A percentile compares a stretch with the other conserved stretches of the same genome.
phyloP scores from a whole-genome alignment of 2,888 invertebrate genomes.

The Hedya salicella region DNA sequence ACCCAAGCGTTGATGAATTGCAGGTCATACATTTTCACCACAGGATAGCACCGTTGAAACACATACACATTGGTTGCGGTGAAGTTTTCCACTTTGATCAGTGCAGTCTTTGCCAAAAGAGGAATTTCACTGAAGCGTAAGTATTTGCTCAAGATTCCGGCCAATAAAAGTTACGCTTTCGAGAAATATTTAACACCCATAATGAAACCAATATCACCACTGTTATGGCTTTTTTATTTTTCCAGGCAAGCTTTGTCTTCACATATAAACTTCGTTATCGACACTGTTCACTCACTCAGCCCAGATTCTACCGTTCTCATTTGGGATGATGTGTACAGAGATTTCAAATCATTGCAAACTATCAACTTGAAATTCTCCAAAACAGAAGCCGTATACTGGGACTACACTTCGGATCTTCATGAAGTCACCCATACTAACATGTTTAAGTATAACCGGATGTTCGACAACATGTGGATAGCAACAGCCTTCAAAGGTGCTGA shows the following conservation, averaged over 20 bases:
- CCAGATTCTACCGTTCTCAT: slow-evolving; percentile 86
- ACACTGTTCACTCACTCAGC: slow-evolving; percentile 74
- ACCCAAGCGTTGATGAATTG: slow-evolving; percentile 35
- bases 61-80: slow-evolving; percentile 92
- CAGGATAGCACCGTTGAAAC: slow-evolving; percentile 58
- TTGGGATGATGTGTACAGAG: slow-evolving; percentile 93
- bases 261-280: slow-evolving; percentile 85
- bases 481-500: slow-evolving; percentile 94
- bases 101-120: slow-evolving; percentile 83
- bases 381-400: slow-evolving; percentile 90
- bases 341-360: slow-evolving; percentile 78
- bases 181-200: too few relatives aligned
- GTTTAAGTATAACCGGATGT: slow-evolving; percentile 69
- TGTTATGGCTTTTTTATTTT: slow-evolving; percentile 46
- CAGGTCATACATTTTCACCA: slow-evolving; percentile 73
- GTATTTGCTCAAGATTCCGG: slow-evolving; percentile 46
- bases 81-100: slow-evolving; percentile 91
- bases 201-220: too few relatives aligned
- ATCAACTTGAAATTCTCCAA: slow-evolving; percentile 71
- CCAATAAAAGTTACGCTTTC: too few relatives aligned
- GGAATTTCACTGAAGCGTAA: slow-evolving; percentile 55
- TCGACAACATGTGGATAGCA: slow-evolving; percentile 91
- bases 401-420: slow-evolving; percentile 76
- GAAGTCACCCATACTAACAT: slow-evolving; percentile 59
- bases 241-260: slow-evolving; percentile 85